Evolutionary conservation across 2,797 vertebrate genomes (phyloP), one percentile per base, ranked within the genome.

Genomic region (Morelia viridis): DNA sequence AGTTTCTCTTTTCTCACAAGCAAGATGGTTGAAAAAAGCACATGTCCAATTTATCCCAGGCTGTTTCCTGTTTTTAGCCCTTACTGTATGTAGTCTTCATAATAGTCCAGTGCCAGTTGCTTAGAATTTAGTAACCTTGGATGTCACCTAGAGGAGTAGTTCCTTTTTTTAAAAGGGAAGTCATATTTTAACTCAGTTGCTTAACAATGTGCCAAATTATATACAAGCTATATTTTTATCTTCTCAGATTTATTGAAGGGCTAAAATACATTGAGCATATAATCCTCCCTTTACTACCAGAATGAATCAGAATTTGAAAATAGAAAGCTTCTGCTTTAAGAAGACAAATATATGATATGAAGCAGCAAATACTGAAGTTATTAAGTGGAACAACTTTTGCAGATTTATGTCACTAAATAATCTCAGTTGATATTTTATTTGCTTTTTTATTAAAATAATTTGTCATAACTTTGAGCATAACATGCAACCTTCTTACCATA

Each of bases 401-500:
- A 94, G 92, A 90, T 95, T 94, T 93, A 95, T 87, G 60, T 91
- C 91, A 86, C 26, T 31, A 84, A 53, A 88, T 87, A 89, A 35
- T 96, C 71, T 41, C 53, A 90, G 89, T 31, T 95, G 94, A 95
- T 95, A 94, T 65, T 94, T 93, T 95, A 95, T 96, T 96, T 65
- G 93, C 94, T 87, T 94, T 80, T 94, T 96, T 96, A 89, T 93
- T 91, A 92, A 94, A 94, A 94, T n/a, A 65, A 89, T 92, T 85
- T 92, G 62, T 92, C 61, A 87, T 90, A 58, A 0, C 95, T 57
- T 90, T 84, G 94, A 90, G 46, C 10, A 11, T 90, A 93, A 92
- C 46, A 28, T 94, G 58, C 92, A 68, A 13, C 9, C 10, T 22
- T 53, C 88, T 92, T 90, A 53, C 61, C 60, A 58, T 92, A 57